Evolutionary conservation across 2,797 vertebrate species (phyloP), one percentile per base, ranked within the genome.

Genomic region (Lepus townsendii): DNA sequence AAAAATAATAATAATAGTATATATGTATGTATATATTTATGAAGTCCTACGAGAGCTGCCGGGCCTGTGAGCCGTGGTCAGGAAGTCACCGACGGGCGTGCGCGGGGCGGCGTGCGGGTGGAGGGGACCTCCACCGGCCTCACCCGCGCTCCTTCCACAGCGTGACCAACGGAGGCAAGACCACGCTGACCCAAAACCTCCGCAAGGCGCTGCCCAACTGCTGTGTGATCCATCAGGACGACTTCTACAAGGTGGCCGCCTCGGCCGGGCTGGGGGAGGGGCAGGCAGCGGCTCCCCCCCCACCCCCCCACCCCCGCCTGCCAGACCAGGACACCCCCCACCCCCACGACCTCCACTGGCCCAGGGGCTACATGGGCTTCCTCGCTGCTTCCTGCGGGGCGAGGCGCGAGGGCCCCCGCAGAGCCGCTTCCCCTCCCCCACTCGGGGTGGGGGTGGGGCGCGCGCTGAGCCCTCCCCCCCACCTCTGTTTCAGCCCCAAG

Each of bases 401-500:
- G 30, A 32, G 13, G 90, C 4, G 26, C 16, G 24, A 38, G 0
- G 16, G 42, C 42, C 42, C 35, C 27, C 3, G 13, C 76, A 6
- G 1, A 42, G 79, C 20, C 50, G 9, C 22, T 26, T 62, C 22
- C 8, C 3, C 16, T 50, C 98, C 75, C 12, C 69, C 71, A 27
- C 95, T 27, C 66, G 22, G 69, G n/a, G 57, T 3, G 2, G 75
- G n/a, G 71, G 11, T 2, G 32, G 38, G 24, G 19, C 0, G 1
- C 95, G 96, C 98, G 84, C 98, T 98, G 98, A 98, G 98, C 98
- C 98, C 99, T 38, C 0, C 24, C 77, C 99, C 98, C 99, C 54
- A 1, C 98, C 99, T 99, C 99, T 99, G 98, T 99, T 99, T 99
- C 99, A 99, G 99, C 99, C 99, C 98, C 99, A 99, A 98, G 99